Evolutionary conservation across 2,888 invertebrate genomes (phyloP).

Genomic region (Cryptophagus acutangulus): DNA sequence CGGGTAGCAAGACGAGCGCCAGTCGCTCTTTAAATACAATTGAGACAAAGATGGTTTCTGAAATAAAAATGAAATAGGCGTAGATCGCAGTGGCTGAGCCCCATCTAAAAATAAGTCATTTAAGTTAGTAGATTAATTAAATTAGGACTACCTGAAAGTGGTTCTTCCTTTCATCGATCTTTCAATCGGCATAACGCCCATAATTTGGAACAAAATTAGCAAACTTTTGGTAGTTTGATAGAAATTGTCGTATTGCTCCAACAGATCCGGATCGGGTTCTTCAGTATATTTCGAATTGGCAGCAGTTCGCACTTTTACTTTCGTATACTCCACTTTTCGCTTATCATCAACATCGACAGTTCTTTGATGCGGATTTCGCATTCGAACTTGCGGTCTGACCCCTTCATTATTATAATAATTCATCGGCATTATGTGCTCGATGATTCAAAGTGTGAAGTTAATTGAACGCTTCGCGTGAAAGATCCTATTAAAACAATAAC

Average conservation of each 20-base stretch:
- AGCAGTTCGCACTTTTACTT: constrained; percentile 24
- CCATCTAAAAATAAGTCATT: constrained; percentile 50
- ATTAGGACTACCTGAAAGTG: constrained; percentile 38
- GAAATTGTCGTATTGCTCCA: constrained; percentile 66
- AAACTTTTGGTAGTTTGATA: constrained; percentile 67
- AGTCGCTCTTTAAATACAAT: constrained; percentile 45
- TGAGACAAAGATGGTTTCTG: constrained; percentile 54
- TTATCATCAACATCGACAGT: constrained; percentile 14
- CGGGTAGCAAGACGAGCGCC: constrained; percentile 43
- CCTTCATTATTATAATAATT: no score
- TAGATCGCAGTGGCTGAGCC: constrained; percentile 62
- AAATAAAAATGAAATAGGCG: constrained; percentile 60
- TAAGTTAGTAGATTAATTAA: constrained; percentile 1
- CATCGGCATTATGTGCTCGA: no score
- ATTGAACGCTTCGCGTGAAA: no score
- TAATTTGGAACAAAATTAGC: constrained; percentile 66
- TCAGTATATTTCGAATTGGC: constrained; percentile 24
- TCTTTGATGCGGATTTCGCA: constrained; percentile 36
- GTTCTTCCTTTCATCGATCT: constrained; percentile 54
- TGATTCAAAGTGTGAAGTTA: no score
- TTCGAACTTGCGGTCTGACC: no score
- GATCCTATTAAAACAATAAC: no score
- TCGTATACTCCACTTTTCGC: constrained; percentile 5
- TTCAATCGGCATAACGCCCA: constrained; percentile 73
- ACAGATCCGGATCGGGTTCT: constrained; percentile 49